Base-by-base conservation (phyloP, 2,888 invertebrate genomes). In the Eilema depressum region DNA sequence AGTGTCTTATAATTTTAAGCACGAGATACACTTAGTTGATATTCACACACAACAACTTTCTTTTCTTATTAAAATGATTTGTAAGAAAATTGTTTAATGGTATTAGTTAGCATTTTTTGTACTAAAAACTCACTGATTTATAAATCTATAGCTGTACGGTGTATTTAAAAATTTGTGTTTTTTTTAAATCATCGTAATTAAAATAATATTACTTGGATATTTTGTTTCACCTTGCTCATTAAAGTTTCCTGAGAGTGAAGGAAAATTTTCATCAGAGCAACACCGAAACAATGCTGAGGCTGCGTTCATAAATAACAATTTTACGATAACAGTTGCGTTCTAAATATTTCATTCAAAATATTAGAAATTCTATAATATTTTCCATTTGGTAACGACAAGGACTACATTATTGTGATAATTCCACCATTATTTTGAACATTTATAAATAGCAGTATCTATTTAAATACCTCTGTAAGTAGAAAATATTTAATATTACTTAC, bases 281-380 rank as follows among this genome's bases (percentile, higher is more conserved):
- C 68, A 76, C 73, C 74, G 66, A 62, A 53, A 10, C 41, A 25
- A 28, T 30, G 63, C 47, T 63, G 30, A 68, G 11, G 77, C 65
- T 76, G 80, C 79, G 80, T 80, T 80, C 79, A 30, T 62, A 68
- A 63, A 68, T 68, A 65, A n/a, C 8, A 62, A 66, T 26, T 68
- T 70, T 63, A 63, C 30, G 23, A 28, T 70, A 70, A 64, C 37
- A 26, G 75, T 71, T 72, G 72, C 76, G 72, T 77, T 77, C 70
- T 1, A 41, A 37, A 37, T 3, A 37, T 37, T 5, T 37, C 1
- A 37, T 5, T 1, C 33, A 37, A 37, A 1, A 37, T 12, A 37
- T 41, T 33, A 33, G 17, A 41, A 41, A 17, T 41, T 0, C 17
- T 4, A 2, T 14, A 17, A 17, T 41, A 10, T 33, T 3, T 47